A percentile compares a stretch with the other conserved stretches of the same genome.
phyloP scores from a whole-genome alignment of 2,113 vertebrate genomes.

The Penelope pileata region DNA sequence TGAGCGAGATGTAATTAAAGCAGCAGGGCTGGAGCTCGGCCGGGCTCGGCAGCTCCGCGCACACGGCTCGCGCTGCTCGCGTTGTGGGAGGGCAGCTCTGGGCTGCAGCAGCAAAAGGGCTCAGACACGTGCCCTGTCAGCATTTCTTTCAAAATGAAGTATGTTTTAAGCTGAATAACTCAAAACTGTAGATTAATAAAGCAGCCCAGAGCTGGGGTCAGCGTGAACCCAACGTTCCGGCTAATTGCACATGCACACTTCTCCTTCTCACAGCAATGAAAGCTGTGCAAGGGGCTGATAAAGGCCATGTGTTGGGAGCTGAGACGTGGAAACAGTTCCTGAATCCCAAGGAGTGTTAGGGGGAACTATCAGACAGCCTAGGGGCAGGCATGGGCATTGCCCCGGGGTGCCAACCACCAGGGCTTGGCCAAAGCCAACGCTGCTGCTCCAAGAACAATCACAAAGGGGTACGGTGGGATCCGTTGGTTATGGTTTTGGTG shows the following conservation, averaged over 20 bases:
- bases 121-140: rapidly evolving
- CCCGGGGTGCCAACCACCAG: neutral
- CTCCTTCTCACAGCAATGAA: neutral
- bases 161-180: neutral
- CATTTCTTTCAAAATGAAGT: neutral
- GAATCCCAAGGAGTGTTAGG: too few species aligned
- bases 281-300: neutral
- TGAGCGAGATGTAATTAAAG: constrained; percentile 65
- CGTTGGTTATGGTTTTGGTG: rapidly evolving
- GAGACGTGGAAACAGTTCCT: neutral
- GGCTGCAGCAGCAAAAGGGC: neutral
- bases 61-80: neutral
- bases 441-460: neutral
- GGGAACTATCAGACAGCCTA: neutral
- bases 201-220: neutral
- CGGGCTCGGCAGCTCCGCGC: neutral
- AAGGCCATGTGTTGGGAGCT: neutral
- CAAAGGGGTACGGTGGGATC: too few species aligned
- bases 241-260: neutral
- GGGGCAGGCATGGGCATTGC: neutral
- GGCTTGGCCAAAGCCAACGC: neutral
- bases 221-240: neutral
- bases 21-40: neutral
- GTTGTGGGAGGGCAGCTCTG: neutral
- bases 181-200: neutral